Evolutionary conservation across 2,113 vertebrate species (phyloP).

Genomic region (Esox niger): DNA sequence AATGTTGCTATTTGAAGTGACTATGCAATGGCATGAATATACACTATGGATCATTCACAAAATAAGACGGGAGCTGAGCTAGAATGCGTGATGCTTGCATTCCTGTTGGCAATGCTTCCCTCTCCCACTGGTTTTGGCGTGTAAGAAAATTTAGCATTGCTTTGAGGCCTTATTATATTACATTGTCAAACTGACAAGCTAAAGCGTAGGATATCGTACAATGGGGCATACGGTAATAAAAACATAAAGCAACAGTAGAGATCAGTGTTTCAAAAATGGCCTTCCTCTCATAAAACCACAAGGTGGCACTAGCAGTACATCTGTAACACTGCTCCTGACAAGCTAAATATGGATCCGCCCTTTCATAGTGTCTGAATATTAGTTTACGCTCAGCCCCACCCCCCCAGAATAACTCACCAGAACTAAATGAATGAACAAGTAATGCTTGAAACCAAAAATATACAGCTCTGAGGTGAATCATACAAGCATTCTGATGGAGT

Average conservation of each 20-base stretch:
- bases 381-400: conserved; percentile 45
- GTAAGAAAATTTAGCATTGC: no score
- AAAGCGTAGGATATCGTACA: not conserved
- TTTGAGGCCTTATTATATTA: no score
- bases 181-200: not conserved
- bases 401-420: conserved; percentile 48
- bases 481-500: conserved; percentile 51
- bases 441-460: conserved; percentile 64
- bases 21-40: no score
- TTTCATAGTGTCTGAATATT: conserved; percentile 39
- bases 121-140: no score
- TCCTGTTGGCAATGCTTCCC: no score
- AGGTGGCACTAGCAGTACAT: conserved; percentile 72
- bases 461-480: conserved; percentile 58
- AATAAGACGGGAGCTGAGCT: no score
- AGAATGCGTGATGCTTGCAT: no score
- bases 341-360: conserved; percentile 36
- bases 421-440: conserved; percentile 49
- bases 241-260: not conserved
- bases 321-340: conserved; percentile 23
- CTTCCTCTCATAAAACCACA: conserved; percentile 37
- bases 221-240: not conserved
- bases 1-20: no score
- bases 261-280: not conserved
- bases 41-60: no score